A percentile compares a stretch with the other conserved stretches of the same genome.
phyloP scores from a whole-genome alignment of 37 sponge, comb jelly and placozoan species.

The Corticium candelabrum region DNA sequence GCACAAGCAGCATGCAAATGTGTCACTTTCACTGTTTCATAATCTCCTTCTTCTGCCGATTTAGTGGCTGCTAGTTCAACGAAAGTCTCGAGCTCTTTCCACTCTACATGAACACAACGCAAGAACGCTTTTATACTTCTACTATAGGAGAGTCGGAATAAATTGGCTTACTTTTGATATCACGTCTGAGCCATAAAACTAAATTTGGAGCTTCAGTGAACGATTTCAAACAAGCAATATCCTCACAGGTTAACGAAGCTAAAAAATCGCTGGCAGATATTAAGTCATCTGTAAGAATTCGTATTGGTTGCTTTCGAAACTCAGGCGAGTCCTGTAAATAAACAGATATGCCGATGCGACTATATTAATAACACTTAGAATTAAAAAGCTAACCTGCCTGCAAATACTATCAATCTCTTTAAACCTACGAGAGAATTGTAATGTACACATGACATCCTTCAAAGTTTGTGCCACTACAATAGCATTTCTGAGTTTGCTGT shows the following conservation, averaged over 20 bases:
- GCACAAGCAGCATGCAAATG: neutral
- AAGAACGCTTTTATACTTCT: neutral
- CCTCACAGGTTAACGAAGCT: neutral
- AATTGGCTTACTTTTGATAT: neutral
- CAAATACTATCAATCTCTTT: too few species aligned
- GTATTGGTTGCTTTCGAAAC: neutral
- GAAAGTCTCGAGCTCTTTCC: constrained; percentile 2
- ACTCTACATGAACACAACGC: neutral
- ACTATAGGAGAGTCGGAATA: neutral
- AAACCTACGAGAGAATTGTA: too few species aligned
- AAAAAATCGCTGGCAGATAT: neutral
- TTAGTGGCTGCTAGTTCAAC: neutral
- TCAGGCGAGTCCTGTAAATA: neutral
- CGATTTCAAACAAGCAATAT: neutral
- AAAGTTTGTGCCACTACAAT: too few species aligned
- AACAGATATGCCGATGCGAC: too few species aligned
- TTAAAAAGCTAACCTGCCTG: too few species aligned
- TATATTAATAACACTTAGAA: too few species aligned
- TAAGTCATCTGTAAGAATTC: neutral
- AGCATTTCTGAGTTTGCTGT: too few species aligned
- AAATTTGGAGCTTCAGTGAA: neutral
- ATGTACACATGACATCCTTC: too few species aligned
- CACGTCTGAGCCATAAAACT: neutral
- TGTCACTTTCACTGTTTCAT: neutral
- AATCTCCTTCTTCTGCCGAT: neutral